Base-by-base conservation (phyloP, 1,140 invertebrate species). In the Eueides isabella region DNA sequence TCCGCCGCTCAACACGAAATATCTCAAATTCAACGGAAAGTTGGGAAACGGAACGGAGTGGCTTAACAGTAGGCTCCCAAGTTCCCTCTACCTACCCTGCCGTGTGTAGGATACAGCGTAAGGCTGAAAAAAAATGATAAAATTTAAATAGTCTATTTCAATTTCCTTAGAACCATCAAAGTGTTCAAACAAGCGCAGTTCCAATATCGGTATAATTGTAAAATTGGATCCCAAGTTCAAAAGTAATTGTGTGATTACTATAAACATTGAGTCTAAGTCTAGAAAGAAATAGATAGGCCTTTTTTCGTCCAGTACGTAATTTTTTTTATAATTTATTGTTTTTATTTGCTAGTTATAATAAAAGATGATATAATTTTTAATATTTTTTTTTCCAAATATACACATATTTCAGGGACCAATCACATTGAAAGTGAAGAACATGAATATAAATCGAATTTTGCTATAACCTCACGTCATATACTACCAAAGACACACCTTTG, bases 281-380 rank as follows among this genome's bases (percentile, higher is more conserved):
- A 84, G 77, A 84, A 87, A 82, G 78, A 78, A 83, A 84, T 86
- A 86, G 82, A 82, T 83, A 80, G 85, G 80, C 48, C 48, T 71
- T 11, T 78, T 72, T 74, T 23, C 4, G 5, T 65, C 23, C 28
- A 16, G 29, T 62, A 62, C 28, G 61, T 62, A 62, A n/a, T 30
- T 29, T 16, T 29, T 62, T n/a, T 16, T 62, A 14, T 38, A 16
- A 61, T 29, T 28, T 29, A 5, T 26, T 31, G 30, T 28, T 30
- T 16, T 62, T 28, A 30, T 55, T 12, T 55, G 23, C 26, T 55
- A 55, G 19, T 23, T 55, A 9, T 38, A 4, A 4, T 55, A 55
- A 23, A 23, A 26, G 23, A 11, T 2, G 5, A 19, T 44, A 44
- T 44, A 41, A 16, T 14, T 0, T 41, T 41, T 41, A 2, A 33